Base-by-base conservation (phyloP, 2,113 vertebrate genomes). In the Heloderma charlesbogerti region DNA sequence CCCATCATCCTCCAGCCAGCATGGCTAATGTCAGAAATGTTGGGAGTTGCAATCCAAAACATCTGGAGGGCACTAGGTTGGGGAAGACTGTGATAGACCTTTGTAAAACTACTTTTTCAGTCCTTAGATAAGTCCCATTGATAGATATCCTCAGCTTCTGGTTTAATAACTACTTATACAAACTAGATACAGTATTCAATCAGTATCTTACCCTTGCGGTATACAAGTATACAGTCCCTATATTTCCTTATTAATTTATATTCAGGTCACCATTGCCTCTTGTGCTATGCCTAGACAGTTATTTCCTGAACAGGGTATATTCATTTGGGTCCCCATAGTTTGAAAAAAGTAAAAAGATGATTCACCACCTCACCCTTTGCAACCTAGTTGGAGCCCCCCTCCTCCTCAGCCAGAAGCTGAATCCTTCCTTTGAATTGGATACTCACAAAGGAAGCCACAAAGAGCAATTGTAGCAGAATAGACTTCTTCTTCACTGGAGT, bases 361-460 rank as follows among this genome's bases (percentile, higher is more conserved):
- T 77, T 75, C 34, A 7, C n/a, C n/a, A n/a, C 15, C 37, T 78
- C 51, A 63, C 12, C 71, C 72, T 87, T 25, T 75, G 29, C 25
- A 60, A 43, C 60, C 51, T 31, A 60, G 51, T 37, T 8, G 16
- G 1, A 20, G 8, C 16, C 12, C 10, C 29, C 48, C 7, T 43
- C 57, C 13, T 34, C 29, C 84, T 20, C 4, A 25, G 85, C 85
- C 34, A 86, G 51, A 87, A 75, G n/a, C 31, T 45, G 54, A 34
- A 29, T 27, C 25, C n/a, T 29, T 15, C 60, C 37, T 25, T 88
- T 63, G 40, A 48, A 66, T 31, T 10, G n/a, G 57, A 57, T 88
- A 88, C 87, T 88, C 31, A 88, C 87, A 79, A 48, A 66, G 37
- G 29, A 79, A 88, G 75, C 74, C 60, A 34, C 29, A 66, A 45